These are phyloP conservation scores for Amphiduros pacificus DNA, from an alignment of 2,888 invertebrate species.

Conservation along the genomic window DNA sequence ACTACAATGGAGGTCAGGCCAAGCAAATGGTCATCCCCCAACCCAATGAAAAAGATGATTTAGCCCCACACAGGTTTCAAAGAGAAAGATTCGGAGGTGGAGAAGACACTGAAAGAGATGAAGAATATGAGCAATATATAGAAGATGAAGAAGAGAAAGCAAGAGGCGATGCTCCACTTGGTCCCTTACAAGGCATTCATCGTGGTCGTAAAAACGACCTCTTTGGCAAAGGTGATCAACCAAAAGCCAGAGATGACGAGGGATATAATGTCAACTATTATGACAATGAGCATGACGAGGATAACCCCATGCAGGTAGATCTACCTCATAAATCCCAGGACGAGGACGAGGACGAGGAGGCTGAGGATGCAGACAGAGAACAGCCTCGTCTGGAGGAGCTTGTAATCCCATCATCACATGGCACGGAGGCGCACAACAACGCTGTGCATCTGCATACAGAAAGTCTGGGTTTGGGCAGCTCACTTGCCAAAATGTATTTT, in stretches of 20 bases:
- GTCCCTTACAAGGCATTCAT: too few relatives aligned
- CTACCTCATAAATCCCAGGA: slow-evolving; percentile 12
- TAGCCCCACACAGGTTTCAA: background rate
- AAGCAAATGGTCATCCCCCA: slow-evolving; percentile 2
- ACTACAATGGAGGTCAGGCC: background rate
- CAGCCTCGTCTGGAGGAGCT: background rate
- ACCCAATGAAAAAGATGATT: slow-evolving; percentile 1
- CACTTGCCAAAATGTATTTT: slow-evolving; percentile 5
- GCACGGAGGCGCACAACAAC: background rate
- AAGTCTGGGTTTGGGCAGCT: background rate
- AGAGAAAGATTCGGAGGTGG: background rate
- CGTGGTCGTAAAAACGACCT: slow-evolving; percentile 2
- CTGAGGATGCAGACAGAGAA: background rate
- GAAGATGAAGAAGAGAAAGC: slow-evolving; percentile 11
- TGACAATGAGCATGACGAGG: background rate
- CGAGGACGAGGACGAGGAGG: slow-evolving; percentile 8
- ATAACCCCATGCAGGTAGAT: slow-evolving; percentile 9
- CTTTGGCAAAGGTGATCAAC: too few relatives aligned
- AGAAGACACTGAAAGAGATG: background rate
- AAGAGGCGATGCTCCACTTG: background rate
- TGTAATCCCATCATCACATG: background rate
- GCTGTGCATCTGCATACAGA: background rate
- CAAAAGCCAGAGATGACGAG: too few relatives aligned
- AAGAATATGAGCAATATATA: slow-evolving; percentile 12
- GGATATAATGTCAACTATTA: too few relatives aligned